Base-by-base conservation (phyloP, 2,888 invertebrate genomes). In the Eupithecia exiguata region DNA sequence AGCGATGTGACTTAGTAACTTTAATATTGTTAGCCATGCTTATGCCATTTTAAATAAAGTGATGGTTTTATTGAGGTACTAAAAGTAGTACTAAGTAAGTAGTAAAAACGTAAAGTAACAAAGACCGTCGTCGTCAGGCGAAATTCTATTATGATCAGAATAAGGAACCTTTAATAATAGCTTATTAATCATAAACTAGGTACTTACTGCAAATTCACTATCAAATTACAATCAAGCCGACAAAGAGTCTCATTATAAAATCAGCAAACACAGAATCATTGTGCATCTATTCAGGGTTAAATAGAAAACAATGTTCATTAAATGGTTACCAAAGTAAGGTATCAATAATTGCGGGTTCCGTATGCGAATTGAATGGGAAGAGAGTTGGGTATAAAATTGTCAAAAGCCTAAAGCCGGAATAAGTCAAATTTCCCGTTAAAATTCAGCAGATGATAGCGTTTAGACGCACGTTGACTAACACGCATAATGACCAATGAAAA, bases 231-330 rank as follows among this genome's bases (percentile, higher is more conserved):
- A 75, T 73, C 71, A 71, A 61, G 73, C 77, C 77, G 77, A 77
- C 77, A 77, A 78, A 79, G 76, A 74, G 72, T 66, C 80, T 80
- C 79, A 80, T 82, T 81, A 81, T 77, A 81, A 72, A 77, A 73
- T 74, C 73, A 73, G 53, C 74, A 43, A 66, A 77, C 75, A 65
- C 46, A 69, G 69, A 76, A 62, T 76, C 73, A 68, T 71, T 67
- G 62, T 69, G 69, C 43, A 76, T 79, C 91, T 87, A 90, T 91
- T 91, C 90, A 89, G 84, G 62, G 74, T 74, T 71, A 88, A 89
- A 88, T 82, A 84, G 89, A 88, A 89, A 91, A 93, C 93, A 94
- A 93, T 92, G 92, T 92, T 93, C 92, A 93, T 93, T 94, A 92
- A 91, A 91, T 83, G 92, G 89, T 93, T 93, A 92, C 93, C 93